Base-by-base conservation (phyloP, 2,113 vertebrate species). In the Symphodus melops region DNA sequence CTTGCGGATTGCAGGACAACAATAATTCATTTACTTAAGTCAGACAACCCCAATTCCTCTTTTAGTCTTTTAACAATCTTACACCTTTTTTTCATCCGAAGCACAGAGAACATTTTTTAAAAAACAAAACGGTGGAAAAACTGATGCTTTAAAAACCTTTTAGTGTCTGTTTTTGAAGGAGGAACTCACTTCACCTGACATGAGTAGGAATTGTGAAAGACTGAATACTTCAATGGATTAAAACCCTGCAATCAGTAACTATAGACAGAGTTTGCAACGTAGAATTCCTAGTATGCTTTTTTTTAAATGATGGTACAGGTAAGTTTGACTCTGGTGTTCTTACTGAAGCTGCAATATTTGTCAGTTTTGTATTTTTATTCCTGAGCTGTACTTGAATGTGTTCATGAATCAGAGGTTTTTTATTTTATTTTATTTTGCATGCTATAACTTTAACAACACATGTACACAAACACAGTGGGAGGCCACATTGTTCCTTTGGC, bases 61-160 rank as follows among this genome's bases (percentile, higher is more conserved):
- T 87, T 86, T 88, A 89, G 83, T 91, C 82, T 90, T 93, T 93
- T 86, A 86, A 80, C 56, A 68, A 76, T 62, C 59, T 76, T 61
- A 52, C 73, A 68, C 84, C 63, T 68, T 72, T 86, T 72, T 86
- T 87, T 78, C 65, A 56, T 78, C 68, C 68, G 63, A 89, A 68
- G 56, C 89, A 90, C 77, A 8, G 41, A 72, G 36, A 65, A 87
- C 33, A 63, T 25, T 82, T 82, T 88, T 90, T 84, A 72, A 79
- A 59, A 21, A 75, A 69, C 10, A 64, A 33, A n/a, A 28, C 51
- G 81, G 81, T 83, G 85, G 69, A 51, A 36, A 66, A 86, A 82
- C 62, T 36, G 63, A 79, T 77, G 77, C 88, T 92, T 86, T 82
- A 73, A 73, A 82, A 8, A 76, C 41, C 11, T 90, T 90, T 90